Evolutionary conservation across 2,113 vertebrate genomes (phyloP).

Genomic region (Archilochus colubris): DNA sequence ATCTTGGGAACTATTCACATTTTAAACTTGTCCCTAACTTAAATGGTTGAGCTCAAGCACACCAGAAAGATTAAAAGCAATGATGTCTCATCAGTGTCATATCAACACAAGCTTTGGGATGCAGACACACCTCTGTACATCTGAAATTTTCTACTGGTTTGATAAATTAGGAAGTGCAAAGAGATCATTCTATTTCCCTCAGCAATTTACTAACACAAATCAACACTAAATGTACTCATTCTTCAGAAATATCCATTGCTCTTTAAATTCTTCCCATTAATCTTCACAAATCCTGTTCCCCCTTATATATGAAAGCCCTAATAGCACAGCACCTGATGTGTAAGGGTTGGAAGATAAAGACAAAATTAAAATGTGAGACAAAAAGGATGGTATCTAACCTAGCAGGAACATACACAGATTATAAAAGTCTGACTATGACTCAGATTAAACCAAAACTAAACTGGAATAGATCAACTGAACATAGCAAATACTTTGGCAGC

Average conservation of each 20-base stretch:
- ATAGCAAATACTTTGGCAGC: neutral
- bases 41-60: neutral
- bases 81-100: neutral
- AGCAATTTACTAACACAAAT: neutral
- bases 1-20: neutral
- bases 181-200: neutral
- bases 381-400: neutral
- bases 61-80: neutral
- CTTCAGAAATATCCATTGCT: neutral
- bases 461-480: neutral
- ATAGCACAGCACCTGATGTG: neutral
- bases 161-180: neutral
- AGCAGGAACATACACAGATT: neutral
- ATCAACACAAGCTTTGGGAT: neutral
- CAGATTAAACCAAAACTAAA: fast-evolving
- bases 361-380: neutral
- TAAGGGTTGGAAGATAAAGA: neutral
- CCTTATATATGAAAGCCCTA: neutral
- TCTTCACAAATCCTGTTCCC: neutral
- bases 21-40: neutral
- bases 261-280: neutral
- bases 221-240: neutral
- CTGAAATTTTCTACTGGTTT: neutral
- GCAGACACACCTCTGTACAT: neutral
- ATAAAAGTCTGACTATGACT: neutral